Evolutionary conservation across 2,113 vertebrate species (phyloP).

Genomic region (Serinus canaria): DNA sequence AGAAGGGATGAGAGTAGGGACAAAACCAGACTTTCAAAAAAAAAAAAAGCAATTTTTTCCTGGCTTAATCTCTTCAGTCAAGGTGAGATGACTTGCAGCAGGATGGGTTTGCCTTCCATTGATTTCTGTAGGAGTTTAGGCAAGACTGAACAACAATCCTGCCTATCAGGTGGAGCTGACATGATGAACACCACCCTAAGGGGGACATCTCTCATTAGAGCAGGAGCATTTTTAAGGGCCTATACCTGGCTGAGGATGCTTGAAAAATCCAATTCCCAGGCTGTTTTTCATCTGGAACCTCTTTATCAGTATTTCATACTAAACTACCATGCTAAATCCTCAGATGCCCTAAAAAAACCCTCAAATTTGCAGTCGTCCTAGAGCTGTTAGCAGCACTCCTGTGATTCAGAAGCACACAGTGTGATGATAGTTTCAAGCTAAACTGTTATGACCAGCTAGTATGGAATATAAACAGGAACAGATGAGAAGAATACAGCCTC

Average conservation of each 20-base stretch:
- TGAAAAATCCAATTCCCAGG: not conserved
- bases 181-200: not conserved
- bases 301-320: conserved; percentile 4
- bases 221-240: not conserved
- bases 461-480: conserved; percentile 56
- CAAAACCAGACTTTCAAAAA: not conserved
- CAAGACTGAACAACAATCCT: not conserved
- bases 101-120: not conserved
- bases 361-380: not conserved
- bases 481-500: conserved; percentile 56
- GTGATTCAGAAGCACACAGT: not conserved
- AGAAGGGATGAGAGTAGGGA: not conserved
- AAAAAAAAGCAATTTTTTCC: not conserved
- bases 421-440: conserved; percentile 38
- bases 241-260: not conserved
- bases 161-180: not conserved
- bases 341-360: not conserved
- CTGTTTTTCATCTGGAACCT: not conserved
- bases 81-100: not conserved
- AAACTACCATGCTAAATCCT: not conserved
- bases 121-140: not conserved
- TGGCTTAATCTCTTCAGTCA: not conserved
- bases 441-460: conserved; percentile 38
- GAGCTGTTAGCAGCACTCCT: not conserved
- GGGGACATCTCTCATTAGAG: not conserved